These are phyloP conservation scores for Lindbergichthys nudifrons DNA, from an alignment of 2,797 vertebrate genomes.

Conservation along the genomic window DNA sequence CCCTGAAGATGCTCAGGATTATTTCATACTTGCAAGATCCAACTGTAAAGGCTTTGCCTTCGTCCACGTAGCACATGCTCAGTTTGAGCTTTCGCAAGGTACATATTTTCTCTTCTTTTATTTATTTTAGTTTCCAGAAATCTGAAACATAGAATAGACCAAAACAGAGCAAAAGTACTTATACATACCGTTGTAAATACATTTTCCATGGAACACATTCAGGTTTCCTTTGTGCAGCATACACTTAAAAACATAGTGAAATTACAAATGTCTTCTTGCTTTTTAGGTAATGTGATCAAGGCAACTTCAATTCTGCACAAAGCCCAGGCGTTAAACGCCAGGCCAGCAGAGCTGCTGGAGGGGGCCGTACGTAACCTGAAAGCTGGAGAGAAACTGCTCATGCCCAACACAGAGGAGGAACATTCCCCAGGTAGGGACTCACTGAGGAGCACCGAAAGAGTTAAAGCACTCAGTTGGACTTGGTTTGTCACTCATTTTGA, in stretches of 20 bases:
- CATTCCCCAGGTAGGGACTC: constrained; percentile 80
- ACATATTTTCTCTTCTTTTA: background rate
- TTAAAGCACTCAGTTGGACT: background rate
- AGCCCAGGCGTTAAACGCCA: constrained; percentile 86
- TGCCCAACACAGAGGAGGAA: constrained; percentile 86
- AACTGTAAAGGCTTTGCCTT: constrained; percentile 96
- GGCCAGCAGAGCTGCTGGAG: constrained; percentile 88
- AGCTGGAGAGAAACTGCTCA: constrained; percentile 85
- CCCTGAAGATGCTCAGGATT: constrained; percentile 92
- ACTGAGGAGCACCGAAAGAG: background rate
- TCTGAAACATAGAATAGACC: background rate
- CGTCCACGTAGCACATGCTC: constrained; percentile 94
- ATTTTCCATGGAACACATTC: background rate
- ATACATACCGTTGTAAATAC: background rate
- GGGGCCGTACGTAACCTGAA: constrained; percentile 88
- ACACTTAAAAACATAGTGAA: background rate
- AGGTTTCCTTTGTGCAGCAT: background rate
- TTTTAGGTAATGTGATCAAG: constrained; percentile 90
- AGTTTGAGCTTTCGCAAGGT: constrained; percentile 95
- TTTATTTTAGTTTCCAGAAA: background rate
- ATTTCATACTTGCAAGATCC: constrained; percentile 91
- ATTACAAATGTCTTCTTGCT: constrained; percentile 2
- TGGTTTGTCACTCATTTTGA: background rate
- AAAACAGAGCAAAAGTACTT: background rate
- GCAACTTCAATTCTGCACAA: constrained; percentile 92